Conservation (phyloP, 2,888 invertebrate species). For the Agrotis exclamationis region DNA sequence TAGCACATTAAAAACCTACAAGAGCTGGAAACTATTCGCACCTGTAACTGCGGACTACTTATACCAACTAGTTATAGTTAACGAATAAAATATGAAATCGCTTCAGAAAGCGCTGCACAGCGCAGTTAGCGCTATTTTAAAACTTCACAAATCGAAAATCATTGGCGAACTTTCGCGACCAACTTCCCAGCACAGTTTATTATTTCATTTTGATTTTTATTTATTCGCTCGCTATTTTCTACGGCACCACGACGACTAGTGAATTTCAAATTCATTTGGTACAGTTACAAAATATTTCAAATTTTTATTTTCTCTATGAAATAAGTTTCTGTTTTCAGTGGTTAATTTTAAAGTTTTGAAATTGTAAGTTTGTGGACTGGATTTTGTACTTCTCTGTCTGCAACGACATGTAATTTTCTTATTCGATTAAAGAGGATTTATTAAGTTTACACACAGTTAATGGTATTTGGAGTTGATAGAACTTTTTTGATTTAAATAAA, state of each 20-base stretch:
- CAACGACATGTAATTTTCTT: slow-evolving; percentile 6
- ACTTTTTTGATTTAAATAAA: too few relatives aligned
- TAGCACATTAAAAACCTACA: slow-evolving; percentile 38
- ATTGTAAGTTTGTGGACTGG: slow-evolving; percentile 30
- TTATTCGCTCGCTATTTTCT: slow-evolving; percentile 68
- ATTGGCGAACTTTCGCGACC: slow-evolving; percentile 63
- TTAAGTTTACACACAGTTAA: not conserved
- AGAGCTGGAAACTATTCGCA: slow-evolving; percentile 53
- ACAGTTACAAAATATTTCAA: slow-evolving; percentile 59
- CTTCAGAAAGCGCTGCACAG: slow-evolving; percentile 56
- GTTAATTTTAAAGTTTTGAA: slow-evolving; percentile 47
- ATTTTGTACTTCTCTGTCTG: slow-evolving; percentile 7
- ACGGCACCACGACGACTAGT: slow-evolving; percentile 53
- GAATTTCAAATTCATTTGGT: slow-evolving; percentile 65
- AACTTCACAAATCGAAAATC: slow-evolving; percentile 69
- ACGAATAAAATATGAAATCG: slow-evolving; percentile 66
- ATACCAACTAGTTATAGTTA: slow-evolving; percentile 57
- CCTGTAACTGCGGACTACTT: slow-evolving; percentile 50
- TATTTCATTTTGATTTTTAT: slow-evolving; percentile 72
- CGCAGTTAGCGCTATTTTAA: slow-evolving; percentile 67
- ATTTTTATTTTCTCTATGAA: slow-evolving; percentile 42
- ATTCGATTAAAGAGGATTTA: not conserved
- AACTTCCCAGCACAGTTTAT: slow-evolving; percentile 66
- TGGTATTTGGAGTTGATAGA: not conserved
- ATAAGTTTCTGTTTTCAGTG: slow-evolving; percentile 45